Evolutionary conservation across 2,888 invertebrate species (phyloP).

Genomic region (Leistus spinibarbis): DNA sequence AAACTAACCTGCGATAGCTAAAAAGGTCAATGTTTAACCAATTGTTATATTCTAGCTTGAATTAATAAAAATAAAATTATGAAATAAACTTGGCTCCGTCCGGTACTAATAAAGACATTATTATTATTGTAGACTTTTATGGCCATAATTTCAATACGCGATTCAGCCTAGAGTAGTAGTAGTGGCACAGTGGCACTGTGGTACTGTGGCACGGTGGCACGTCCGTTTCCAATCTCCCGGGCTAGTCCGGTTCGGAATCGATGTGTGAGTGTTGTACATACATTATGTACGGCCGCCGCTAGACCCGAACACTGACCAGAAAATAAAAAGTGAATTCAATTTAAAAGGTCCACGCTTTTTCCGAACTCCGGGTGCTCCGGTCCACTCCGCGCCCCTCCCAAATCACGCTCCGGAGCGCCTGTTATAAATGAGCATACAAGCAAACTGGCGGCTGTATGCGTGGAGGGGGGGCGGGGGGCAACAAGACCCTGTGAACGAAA

Average conservation of each 20-base stretch:
- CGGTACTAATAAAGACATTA: no score
- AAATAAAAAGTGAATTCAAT: conserved; percentile 27
- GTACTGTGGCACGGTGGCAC: neutral
- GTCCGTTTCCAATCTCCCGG: conserved; percentile 7
- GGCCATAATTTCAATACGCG: neutral
- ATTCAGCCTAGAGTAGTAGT: neutral
- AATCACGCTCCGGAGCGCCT: neutral
- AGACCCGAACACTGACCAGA: conserved; percentile 17
- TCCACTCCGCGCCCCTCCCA: neutral
- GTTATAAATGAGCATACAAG: neutral
- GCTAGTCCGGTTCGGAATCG: neutral
- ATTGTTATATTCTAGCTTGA: no score
- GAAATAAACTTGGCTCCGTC: no score
- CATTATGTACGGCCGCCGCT: conserved; percentile 2
- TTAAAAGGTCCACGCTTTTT: conserved; percentile 16
- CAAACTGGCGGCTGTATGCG: neutral
- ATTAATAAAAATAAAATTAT: no score
- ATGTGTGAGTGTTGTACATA: neutral
- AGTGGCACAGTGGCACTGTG: neutral
- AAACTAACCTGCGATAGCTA: no score
- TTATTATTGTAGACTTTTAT: neutral
- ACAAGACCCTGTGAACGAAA: neutral
- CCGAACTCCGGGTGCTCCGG: neutral
- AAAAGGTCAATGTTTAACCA: no score
- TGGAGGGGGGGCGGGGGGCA: neutral